Percentiles rank a stretch among this genome's conserved stretches.
phyloP scores from a whole-genome alignment of 2,113 vertebrate genomes.

The Archocentrus centrarchus region DNA sequence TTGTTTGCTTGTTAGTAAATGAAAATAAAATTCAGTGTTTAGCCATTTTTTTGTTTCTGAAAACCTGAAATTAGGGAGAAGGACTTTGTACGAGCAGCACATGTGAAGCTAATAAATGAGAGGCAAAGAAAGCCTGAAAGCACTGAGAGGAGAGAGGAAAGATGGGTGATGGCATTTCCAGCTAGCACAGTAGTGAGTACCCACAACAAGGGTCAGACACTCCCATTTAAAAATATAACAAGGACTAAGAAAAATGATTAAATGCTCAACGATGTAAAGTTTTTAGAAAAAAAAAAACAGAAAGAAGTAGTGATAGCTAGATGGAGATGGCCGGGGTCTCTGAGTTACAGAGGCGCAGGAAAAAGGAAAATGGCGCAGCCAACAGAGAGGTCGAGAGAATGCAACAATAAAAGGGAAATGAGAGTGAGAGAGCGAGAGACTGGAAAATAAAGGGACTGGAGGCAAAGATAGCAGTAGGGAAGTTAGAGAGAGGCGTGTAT shows the following conservation, averaged over 20 bases:
- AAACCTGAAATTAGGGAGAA: background rate
- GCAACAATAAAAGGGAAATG: conserved; percentile 10
- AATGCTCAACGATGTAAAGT: conserved; percentile 59
- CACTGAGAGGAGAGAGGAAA: background rate
- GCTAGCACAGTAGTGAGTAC: conserved; percentile 40
- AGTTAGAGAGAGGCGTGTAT: background rate
- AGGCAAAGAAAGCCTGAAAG: background rate
- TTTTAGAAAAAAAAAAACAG: conserved; percentile 36
- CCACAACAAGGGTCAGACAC: conserved; percentile 49
- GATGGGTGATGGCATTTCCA: conserved; percentile 53
- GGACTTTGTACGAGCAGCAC: background rate
- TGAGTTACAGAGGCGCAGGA: conserved; percentile 30
- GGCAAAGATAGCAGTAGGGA: background rate
- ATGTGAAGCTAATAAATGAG: background rate
- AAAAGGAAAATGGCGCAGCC: conserved; percentile 13
- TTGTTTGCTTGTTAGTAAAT: background rate
- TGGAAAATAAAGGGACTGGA: background rate
- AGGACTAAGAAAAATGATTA: conserved; percentile 57
- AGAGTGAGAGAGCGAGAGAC: background rate
- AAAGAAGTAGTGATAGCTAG: background rate
- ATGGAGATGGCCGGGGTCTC: background rate
- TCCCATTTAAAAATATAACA: conserved; percentile 51
- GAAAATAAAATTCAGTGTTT: background rate
- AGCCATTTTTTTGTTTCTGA: background rate
- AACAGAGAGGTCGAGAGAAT: conserved; percentile 6